Conservation (phyloP, 2,888 invertebrate genomes). For the Eupithecia vulgata region DNA sequence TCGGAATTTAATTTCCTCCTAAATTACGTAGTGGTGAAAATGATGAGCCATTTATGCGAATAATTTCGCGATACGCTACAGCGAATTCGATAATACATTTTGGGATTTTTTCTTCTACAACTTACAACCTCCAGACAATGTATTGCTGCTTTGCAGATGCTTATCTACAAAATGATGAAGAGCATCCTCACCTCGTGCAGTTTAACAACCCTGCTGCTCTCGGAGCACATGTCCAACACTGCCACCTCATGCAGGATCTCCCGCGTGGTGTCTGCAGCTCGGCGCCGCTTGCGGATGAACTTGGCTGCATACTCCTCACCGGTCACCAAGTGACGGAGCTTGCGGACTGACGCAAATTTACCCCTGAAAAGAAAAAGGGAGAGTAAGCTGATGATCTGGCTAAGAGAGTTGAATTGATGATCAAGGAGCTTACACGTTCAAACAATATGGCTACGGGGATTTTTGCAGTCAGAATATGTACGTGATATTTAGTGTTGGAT, state of each 20-base stretch:
- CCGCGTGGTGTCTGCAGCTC: constrained; percentile 92
- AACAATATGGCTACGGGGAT: background rate
- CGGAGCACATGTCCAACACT: constrained; percentile 93
- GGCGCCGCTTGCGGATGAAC: constrained; percentile 95
- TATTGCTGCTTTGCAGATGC: background rate
- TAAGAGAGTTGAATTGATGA: background rate
- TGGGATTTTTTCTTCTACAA: background rate
- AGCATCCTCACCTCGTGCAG: constrained; percentile 89
- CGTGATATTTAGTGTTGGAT: background rate
- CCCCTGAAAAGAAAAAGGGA: constrained; percentile 87
- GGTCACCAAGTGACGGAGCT: constrained; percentile 93
- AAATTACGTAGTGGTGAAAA: background rate
- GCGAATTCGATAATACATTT: background rate
- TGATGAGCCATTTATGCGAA: background rate
- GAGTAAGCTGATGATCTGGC: background rate
- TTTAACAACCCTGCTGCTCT: constrained; percentile 93
- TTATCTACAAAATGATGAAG: background rate
- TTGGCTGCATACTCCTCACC: constrained; percentile 98
- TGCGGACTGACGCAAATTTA: constrained; percentile 97
- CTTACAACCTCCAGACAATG: background rate
- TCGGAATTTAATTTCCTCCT: background rate
- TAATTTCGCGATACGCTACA: background rate
- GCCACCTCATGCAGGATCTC: constrained; percentile 98
- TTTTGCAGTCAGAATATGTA: background rate
- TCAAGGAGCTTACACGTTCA: background rate